Conservation (phyloP, 2,888 invertebrate genomes). For the Orchesellides sinensis region DNA sequence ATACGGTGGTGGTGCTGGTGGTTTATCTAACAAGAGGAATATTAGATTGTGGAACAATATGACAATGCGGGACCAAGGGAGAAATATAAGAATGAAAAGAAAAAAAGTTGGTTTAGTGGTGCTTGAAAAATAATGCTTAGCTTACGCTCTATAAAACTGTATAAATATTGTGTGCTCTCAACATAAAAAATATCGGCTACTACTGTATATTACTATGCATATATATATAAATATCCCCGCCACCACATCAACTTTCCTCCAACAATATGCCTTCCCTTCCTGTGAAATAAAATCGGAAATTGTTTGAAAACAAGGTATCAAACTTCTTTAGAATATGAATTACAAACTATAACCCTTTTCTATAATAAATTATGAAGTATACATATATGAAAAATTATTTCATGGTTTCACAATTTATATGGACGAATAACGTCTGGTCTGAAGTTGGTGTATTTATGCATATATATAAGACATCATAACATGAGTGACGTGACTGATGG, state of each 20-base stretch:
- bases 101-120: slow-evolving; percentile 23
- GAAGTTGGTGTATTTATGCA: no score
- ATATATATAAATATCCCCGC: neutral
- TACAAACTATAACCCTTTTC: neutral
- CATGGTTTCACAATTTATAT: no score
- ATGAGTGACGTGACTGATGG: neutral
- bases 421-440: no score
- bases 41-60: slow-evolving; percentile 12
- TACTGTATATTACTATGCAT: no score
- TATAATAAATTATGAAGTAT: neutral
- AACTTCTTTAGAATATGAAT: slow-evolving; percentile 2
- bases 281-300: neutral
- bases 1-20: neutral
- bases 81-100: slow-evolving; percentile 32
- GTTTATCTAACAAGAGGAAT: slow-evolving; percentile 35
- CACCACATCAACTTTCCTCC: no score
- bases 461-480: no score
- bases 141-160: neutral
- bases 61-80: neutral
- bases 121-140: slow-evolving; percentile 28
- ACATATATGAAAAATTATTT: neutral
- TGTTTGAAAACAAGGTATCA: slow-evolving; percentile 24
- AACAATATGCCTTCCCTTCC: neutral
- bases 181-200: neutral
- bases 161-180: neutral